Evolutionary conservation across 2,113 vertebrate species (phyloP).

Genomic region (Gymnobelideus leadbeateri): DNA sequence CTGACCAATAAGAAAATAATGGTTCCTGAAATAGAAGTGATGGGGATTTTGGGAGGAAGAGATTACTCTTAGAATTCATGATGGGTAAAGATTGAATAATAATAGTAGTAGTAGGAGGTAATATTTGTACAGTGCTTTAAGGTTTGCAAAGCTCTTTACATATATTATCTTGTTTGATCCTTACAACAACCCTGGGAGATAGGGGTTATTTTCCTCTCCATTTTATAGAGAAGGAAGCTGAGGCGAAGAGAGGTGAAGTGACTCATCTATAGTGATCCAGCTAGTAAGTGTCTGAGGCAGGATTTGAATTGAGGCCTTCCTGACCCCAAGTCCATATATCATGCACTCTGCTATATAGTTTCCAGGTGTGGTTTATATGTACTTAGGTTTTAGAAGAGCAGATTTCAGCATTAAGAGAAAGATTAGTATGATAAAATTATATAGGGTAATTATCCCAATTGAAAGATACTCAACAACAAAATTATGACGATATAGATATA

Average conservation of each 20-base stretch:
- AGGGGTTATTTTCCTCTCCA: too few relatives aligned
- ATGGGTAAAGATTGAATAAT: not conserved
- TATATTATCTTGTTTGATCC: too few relatives aligned
- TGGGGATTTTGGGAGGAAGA: not conserved
- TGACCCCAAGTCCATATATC: too few relatives aligned
- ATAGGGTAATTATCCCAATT: not conserved
- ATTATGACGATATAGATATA: not conserved
- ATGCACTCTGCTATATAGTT: not conserved
- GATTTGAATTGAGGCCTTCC: too few relatives aligned
- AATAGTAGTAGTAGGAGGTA: not conserved
- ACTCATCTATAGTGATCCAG: not conserved
- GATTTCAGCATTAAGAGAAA: too few relatives aligned
- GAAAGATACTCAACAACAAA: too few relatives aligned
- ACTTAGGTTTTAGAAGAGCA: not conserved
- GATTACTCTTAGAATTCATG: not conserved
- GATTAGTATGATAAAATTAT: not conserved
- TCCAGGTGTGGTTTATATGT: not conserved
- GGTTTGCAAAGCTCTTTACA: too few relatives aligned
- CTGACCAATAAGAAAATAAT: not conserved
- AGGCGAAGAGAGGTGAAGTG: too few relatives aligned
- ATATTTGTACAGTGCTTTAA: not conserved
- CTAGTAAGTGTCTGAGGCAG: not conserved
- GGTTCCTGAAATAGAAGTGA: not conserved
- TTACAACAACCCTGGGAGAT: too few relatives aligned
- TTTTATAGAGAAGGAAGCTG: too few relatives aligned